Conservation (phyloP, 2,113 vertebrate genomes). For the Cynocephalus volans region DNA sequence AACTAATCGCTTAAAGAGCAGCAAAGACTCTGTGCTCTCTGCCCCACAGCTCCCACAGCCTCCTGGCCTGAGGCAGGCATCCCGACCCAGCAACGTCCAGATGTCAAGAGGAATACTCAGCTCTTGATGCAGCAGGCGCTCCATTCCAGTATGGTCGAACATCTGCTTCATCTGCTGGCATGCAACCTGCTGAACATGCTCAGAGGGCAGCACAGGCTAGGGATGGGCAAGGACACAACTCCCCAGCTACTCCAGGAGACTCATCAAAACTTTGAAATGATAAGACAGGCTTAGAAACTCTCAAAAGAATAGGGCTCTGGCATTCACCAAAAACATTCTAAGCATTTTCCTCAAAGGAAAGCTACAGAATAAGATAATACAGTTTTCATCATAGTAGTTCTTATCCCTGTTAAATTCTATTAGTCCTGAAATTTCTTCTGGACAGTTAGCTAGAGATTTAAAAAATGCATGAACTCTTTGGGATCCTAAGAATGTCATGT, state of each 20-base stretch:
- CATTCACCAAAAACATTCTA: background rate
- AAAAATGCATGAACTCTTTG: constrained; percentile 55
- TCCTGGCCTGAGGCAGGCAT: constrained; percentile 94
- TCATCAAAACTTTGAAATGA: constrained; percentile 67
- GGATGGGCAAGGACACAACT: constrained; percentile 70
- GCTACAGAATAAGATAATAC: background rate
- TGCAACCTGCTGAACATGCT: constrained; percentile 88
- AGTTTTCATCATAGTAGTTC: background rate
- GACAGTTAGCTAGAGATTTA: constrained; percentile 38
- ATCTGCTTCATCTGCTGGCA: constrained; percentile 98
- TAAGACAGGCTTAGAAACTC: constrained; percentile 53
- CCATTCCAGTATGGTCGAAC: constrained; percentile 96
- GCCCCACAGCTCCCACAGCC: constrained; percentile 95
- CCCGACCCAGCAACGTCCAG: constrained; percentile 95
- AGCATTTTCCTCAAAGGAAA: constrained; percentile 57
- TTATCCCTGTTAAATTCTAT: constrained; percentile 12
- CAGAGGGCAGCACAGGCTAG: constrained; percentile 11
- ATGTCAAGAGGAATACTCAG: constrained; percentile 96
- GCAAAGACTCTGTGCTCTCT: constrained; percentile 92
- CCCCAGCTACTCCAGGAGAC: constrained; percentile 33
- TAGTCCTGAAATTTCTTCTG: constrained; percentile 51
- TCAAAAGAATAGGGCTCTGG: constrained; percentile 34
- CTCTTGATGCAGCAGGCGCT: constrained; percentile 94
- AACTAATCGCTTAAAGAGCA: constrained; percentile 94
- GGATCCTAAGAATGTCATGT: background rate